Base-by-base conservation (phyloP, 2,797 vertebrate species). In the Neostethus bicornis region DNA sequence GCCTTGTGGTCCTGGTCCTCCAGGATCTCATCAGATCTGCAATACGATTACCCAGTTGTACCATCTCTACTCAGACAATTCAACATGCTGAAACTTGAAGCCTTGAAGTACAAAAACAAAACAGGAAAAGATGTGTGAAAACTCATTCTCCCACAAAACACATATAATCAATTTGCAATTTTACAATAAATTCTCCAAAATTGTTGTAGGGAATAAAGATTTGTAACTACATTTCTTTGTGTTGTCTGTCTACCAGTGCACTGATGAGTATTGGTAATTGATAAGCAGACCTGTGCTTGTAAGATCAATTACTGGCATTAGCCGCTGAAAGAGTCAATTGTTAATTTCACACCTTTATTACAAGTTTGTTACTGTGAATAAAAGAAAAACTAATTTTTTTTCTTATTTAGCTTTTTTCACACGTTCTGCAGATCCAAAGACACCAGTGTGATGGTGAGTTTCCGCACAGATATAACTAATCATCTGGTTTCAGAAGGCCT, bases 241-340 rank as follows among this genome's bases (percentile, higher is more conserved):
- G 17, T 38, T 54, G 48, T 51, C 61, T 53, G 66, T 19, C 61
- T 37, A n/a, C 50, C 19, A 49, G 37, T n/a, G 24, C 55, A 80
- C 73, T 53, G 85, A 86, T 81, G 51, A 5, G 43, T 73, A 85
- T 85, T 16, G 77, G 73, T 70, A 66, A 85, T 68, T 79, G 84
- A 85, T 83, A 79, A 37, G 14, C 59, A 51, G 79, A 79, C 70
- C 62, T 51, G 55, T 57, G 77, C 70, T 78, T 62, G 78, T 78
- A 28, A 51, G 69, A 85, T 86, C 72, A 74, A 82, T 84, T 29
- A 73, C 70, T 54, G 75, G 51, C 49, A 57, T 75, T 71, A 69
- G 49, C 32, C 61, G 58, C 73, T 75, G 68, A 81, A 71, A 51
- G 65, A 49, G 74, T 83, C 85, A 84, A 71, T 85, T 79, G 73